Evolutionary conservation across 2,888 invertebrate species (phyloP).

Genomic region (Colostygia pectinataria): DNA sequence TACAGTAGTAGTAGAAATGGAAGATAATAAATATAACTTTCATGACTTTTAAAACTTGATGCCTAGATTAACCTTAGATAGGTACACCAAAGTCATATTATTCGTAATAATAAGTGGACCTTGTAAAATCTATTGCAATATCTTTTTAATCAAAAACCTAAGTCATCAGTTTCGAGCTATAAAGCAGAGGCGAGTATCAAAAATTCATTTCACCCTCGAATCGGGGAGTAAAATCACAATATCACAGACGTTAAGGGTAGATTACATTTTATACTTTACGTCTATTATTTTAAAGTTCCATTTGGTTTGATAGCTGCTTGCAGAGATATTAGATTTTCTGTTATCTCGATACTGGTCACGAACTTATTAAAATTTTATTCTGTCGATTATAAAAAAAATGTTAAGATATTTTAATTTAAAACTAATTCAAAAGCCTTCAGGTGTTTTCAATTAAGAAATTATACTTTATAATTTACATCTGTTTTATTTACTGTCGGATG

Average conservation of each 20-base stretch:
- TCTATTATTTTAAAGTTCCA: slow-evolving; percentile 50
- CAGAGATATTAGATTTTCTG: slow-evolving; percentile 20
- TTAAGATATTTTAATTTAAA: background rate
- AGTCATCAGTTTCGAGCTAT: slow-evolving; percentile 43
- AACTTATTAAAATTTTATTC: slow-evolving; percentile 17
- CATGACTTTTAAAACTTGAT: no score
- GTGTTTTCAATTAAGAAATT: no score
- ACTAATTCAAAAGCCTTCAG: background rate
- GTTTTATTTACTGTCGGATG: no score
- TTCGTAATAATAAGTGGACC: background rate
- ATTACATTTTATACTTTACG: slow-evolving; percentile 57
- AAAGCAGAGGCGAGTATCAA: slow-evolving; percentile 49
- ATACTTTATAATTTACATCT: no score
- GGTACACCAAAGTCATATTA: slow-evolving; percentile 1
- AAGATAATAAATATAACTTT: no score
- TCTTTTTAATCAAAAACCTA: slow-evolving; percentile 34
- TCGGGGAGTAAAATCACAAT: slow-evolving; percentile 41
- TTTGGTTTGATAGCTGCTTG: slow-evolving; percentile 36
- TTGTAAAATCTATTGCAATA: slow-evolving; percentile 16
- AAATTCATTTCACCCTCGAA: slow-evolving; percentile 51
- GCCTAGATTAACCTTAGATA: no score
- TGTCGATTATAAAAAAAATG: background rate
- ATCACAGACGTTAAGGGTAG: slow-evolving; percentile 42
- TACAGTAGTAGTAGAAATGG: no score
- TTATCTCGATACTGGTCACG: slow-evolving; percentile 17